Base-by-base conservation (phyloP, 2,888 invertebrate species). In the Charanyca ferruginea region DNA sequence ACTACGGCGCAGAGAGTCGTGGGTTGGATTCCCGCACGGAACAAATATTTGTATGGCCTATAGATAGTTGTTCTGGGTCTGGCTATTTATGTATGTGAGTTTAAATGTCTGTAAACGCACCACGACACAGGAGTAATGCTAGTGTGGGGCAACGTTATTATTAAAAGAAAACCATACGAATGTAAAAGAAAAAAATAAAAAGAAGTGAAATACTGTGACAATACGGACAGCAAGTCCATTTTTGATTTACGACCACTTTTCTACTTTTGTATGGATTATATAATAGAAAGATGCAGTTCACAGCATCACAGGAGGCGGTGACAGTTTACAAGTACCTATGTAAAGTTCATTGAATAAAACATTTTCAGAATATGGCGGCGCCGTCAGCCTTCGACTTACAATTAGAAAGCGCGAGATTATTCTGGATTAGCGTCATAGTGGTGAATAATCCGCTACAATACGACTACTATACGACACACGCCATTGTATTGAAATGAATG, bases 401-500 rank as follows among this genome's bases (percentile, higher is more conserved):
- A 82, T 82, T 82, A 80, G 73, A 71, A 58, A 68, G 48, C n/a
- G 23, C 45, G 20, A 49, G 48, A 77, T 72, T 80, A 74, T 66
- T 66, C 60, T 25, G 48, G 70, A 80, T 79, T 80, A 74, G 23
- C 65, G 77, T 79, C 70, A 51, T 62, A 77, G 70, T 82, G 71
- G 57, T 77, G 82, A 73, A 82, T 82, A 82, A 82, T 79, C 63
- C 32, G 8, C 51, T 28, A 18, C 22, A 5, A 11, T 20, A 23
- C 63, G 9, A 35, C 23, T 60, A 53, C 28, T n/a, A n/a, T n/a
- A 28, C 60, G 69, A 55, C 71, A 72, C 32, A 71, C 44, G 32
- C 73, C 58, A 82, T 82, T 82, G 82, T 82, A 82, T 82, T 82
- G 68, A 69, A 80, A 82, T 82, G 66, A 57, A 42, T 6, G 22